Percentiles rank a stretch among this genome's conserved stretches.
These are phyloP conservation scores for Apomyelois bistriatella DNA, from an alignment of 2,888 invertebrate genomes.

Conservation along the genomic window DNA sequence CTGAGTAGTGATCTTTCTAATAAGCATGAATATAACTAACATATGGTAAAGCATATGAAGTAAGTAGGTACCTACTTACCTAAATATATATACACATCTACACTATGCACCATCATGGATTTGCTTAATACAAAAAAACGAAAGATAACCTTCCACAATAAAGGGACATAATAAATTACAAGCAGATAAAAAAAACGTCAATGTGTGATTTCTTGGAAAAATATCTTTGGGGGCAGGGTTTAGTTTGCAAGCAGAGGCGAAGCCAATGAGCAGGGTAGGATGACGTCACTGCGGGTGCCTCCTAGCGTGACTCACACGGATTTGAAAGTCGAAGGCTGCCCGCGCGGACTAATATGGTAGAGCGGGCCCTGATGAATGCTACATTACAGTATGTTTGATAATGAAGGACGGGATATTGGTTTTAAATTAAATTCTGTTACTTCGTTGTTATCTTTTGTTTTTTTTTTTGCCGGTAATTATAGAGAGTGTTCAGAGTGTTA, in stretches of 20 bases:
- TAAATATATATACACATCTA: too few species aligned
- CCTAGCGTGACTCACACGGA: slow-evolving; percentile 27
- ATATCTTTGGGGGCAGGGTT: slow-evolving; percentile 30
- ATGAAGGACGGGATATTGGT: neutral
- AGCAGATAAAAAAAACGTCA: slow-evolving; percentile 21
- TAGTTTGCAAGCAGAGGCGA: slow-evolving; percentile 29
- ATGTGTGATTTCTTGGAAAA: slow-evolving; percentile 42
- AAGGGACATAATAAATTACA: slow-evolving; percentile 12
- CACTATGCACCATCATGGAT: too few species aligned
- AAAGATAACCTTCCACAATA: neutral
- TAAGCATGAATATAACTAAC: too few species aligned
- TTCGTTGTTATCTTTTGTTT: too few species aligned
- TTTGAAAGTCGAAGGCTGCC: slow-evolving; percentile 27
- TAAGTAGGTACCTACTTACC: too few species aligned
- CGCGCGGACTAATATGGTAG: slow-evolving; percentile 4
- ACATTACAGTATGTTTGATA: neutral
- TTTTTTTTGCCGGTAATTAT: too few species aligned
- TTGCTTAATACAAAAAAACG: too few species aligned
- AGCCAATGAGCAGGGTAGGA: slow-evolving; percentile 30
- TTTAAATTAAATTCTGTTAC: neutral
- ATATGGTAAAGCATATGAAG: too few species aligned
- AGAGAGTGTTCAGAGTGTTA: too few species aligned
- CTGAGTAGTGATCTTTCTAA: too few species aligned
- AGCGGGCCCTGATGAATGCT: neutral
- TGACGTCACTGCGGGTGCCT: slow-evolving; percentile 38